These are phyloP conservation scores for Meleagris gallopavo DNA, from an alignment of 2,113 vertebrate species.

Conservation along the genomic window DNA sequence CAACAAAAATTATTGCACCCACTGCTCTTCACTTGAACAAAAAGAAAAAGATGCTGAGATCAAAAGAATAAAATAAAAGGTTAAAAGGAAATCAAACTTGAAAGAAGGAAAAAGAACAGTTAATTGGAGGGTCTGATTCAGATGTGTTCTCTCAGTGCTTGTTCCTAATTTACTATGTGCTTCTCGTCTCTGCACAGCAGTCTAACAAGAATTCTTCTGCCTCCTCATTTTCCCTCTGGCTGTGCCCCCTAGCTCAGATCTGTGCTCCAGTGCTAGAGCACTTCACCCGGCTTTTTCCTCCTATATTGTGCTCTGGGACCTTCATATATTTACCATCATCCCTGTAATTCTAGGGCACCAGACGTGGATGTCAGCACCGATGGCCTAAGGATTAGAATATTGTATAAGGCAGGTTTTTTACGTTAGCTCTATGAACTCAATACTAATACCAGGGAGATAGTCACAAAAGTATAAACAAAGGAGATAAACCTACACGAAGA, in stretches of 20 bases:
- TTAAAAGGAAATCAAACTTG: constrained; percentile 73
- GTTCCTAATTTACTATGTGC: constrained; percentile 59
- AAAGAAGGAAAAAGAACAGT: constrained; percentile 69
- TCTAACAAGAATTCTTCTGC: constrained; percentile 49
- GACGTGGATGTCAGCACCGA: background rate
- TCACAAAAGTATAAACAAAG: constrained; percentile 54
- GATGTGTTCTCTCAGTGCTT: constrained; percentile 61
- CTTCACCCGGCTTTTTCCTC: background rate
- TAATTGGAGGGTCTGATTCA: constrained; percentile 73
- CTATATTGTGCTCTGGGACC: background rate
- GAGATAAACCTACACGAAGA: constrained; percentile 55
- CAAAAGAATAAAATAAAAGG: constrained; percentile 72
- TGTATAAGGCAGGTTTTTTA: constrained; percentile 22
- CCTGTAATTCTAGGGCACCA: constrained; percentile 36
- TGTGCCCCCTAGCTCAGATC: constrained; percentile 47
- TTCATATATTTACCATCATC: constrained; percentile 16
- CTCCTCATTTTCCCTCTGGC: constrained; percentile 39
- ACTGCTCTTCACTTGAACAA: constrained; percentile 50
- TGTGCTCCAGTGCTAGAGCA: background rate
- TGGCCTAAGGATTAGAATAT: constrained; percentile 60
- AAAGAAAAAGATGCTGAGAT: constrained; percentile 60
- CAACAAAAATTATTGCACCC: constrained; percentile 35
- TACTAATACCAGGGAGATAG: constrained; percentile 22
- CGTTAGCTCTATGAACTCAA: constrained; percentile 28
- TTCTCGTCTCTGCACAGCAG: constrained; percentile 41